Conservation (phyloP, 1,140 invertebrate species). For the Panonychus citri region DNA sequence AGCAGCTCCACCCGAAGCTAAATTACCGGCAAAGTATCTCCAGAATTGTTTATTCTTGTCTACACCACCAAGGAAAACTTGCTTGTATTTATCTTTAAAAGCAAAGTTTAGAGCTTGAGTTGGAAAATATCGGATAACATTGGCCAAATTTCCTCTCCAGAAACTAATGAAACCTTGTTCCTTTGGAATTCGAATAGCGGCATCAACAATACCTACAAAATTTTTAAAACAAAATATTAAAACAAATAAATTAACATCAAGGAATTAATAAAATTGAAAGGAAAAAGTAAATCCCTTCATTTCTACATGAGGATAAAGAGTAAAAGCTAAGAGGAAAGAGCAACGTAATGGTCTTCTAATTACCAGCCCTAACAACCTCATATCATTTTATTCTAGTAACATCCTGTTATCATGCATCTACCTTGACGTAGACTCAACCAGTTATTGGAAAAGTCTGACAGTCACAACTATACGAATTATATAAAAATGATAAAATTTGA, state of each 20-base stretch:
- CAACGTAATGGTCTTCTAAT: too few species aligned
- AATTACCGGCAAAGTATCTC: constrained; percentile 60
- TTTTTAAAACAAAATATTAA: neutral
- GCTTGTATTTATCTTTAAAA: constrained; percentile 48
- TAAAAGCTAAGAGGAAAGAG: too few species aligned
- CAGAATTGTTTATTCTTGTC: constrained; percentile 69
- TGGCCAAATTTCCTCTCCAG: constrained; percentile 86
- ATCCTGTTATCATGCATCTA: too few species aligned
- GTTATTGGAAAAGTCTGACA: too few species aligned
- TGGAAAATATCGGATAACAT: constrained; percentile 78
- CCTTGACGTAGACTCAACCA: too few species aligned
- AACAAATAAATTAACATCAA: neutral
- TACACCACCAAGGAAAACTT: constrained; percentile 49
- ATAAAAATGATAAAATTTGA: too few species aligned
- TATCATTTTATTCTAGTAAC: too few species aligned
- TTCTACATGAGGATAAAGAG: too few species aligned
- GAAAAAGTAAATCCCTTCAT: too few species aligned
- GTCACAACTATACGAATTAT: too few species aligned
- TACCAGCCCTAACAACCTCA: too few species aligned
- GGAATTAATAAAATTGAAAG: neutral
- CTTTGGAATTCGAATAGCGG: constrained; percentile 59
- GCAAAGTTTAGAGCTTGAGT: constrained; percentile 88
- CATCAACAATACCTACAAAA: constrained; percentile 54
- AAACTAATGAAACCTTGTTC: constrained; percentile 66
- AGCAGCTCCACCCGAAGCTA: constrained; percentile 76